phyloP scores from a whole-genome alignment of 1,140 invertebrate genomes.

The Heliconius congener region DNA sequence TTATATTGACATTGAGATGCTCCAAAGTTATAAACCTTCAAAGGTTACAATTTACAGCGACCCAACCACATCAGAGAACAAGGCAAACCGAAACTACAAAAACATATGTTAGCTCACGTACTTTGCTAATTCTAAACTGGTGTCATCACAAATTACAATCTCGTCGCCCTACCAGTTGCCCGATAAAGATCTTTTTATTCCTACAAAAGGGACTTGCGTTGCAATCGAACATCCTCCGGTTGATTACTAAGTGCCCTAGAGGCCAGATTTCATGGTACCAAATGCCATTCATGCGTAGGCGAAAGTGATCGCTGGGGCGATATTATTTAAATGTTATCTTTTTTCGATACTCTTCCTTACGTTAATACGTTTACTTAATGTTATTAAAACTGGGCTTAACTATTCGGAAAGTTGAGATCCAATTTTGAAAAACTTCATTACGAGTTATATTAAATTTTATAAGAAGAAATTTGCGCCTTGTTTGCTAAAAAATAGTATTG shows the following conservation, averaged over 20 bases:
- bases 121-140: constrained; percentile 67
- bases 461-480: background rate
- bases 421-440: background rate
- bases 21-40: too few relatives aligned
- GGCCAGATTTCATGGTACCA: constrained; percentile 75
- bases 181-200: constrained; percentile 77
- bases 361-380: constrained; percentile 55
- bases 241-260: constrained; percentile 77
- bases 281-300: constrained; percentile 71
- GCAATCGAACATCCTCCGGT: constrained; percentile 70
- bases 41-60: too few relatives aligned
- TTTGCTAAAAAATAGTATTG: background rate
- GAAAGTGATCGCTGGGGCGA: constrained; percentile 77
- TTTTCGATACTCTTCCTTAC: constrained; percentile 72
- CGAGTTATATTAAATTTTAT: background rate
- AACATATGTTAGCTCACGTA: constrained; percentile 48
- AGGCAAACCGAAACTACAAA: constrained; percentile 49
- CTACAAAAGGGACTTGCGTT: constrained; percentile 66
- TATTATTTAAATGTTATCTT: constrained; percentile 81
- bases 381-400: constrained; percentile 36
- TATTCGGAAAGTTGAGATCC: background rate
- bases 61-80: constrained; percentile 19
- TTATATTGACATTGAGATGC: too few relatives aligned
- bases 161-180: constrained; percentile 61
- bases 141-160: constrained; percentile 76